These are phyloP conservation scores for Diaprepes abbreviatus DNA, from an alignment of 2,888 invertebrate species.

Conservation along the genomic window DNA sequence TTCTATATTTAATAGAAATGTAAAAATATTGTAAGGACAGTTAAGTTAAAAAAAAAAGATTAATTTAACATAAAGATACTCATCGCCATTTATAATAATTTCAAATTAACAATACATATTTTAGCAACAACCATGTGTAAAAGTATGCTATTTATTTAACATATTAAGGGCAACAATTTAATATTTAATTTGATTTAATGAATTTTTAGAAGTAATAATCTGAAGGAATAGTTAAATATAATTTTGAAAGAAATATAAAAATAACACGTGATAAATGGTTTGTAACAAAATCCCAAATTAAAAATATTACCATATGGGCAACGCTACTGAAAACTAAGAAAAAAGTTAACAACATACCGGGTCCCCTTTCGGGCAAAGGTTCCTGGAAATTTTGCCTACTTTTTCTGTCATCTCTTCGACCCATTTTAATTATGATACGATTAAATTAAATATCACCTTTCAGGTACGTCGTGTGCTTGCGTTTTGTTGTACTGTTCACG, in stretches of 20 bases:
- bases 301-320: constrained; percentile 21
- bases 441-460: background rate
- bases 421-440: constrained; percentile 64
- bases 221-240: background rate
- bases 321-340: constrained; percentile 54
- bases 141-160: too few species aligned
- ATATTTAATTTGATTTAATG: too few species aligned
- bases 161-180: too few species aligned
- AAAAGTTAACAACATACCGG: constrained; percentile 70
- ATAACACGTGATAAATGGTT: background rate
- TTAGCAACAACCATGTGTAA: too few species aligned
- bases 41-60: too few species aligned
- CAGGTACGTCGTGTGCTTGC: background rate
- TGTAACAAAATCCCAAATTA: background rate
- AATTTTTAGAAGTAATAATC: too few species aligned
- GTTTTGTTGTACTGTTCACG: background rate
- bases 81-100: too few species aligned
- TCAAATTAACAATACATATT: too few species aligned
- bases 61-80: too few species aligned
- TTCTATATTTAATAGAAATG: too few species aligned
- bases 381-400: constrained; percentile 61
- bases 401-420: constrained; percentile 65
- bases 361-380: constrained; percentile 69
- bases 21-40: too few species aligned
- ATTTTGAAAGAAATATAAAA: constrained; percentile 2